These are phyloP conservation scores for Leptobrachium leishanense DNA, from an alignment of 2,113 vertebrate genomes.

Conservation along the genomic window DNA sequence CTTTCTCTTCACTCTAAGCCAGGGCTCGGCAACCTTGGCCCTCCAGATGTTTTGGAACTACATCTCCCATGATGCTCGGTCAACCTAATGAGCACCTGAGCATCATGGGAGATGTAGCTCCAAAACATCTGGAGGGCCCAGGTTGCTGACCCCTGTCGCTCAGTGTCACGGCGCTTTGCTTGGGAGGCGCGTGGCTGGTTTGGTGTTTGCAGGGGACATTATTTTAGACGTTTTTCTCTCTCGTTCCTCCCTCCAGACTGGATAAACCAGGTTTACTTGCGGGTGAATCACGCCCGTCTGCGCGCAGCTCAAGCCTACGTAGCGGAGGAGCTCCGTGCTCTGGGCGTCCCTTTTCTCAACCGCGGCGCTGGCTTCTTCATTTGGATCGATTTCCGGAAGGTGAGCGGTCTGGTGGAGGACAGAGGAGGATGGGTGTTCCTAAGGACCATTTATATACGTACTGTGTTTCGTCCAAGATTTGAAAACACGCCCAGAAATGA, in stretches of 20 bases:
- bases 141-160: neutral
- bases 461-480: no score
- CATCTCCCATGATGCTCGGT: no score
- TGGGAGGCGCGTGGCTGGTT: no score
- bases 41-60: no score
- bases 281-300: slow-evolving; percentile 77
- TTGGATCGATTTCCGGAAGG: slow-evolving; percentile 93
- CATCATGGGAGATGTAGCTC: no score
- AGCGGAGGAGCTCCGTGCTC: slow-evolving; percentile 73
- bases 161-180: neutral
- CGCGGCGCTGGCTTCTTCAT: slow-evolving; percentile 81
- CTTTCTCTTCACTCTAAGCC: neutral
- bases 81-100: no score
- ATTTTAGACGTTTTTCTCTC: neutral
- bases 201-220: no score
- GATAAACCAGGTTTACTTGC: slow-evolving; percentile 85
- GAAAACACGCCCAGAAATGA: no score
- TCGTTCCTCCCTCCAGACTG: slow-evolving; percentile 71
- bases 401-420: slow-evolving; percentile 53
- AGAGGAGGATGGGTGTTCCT: neutral
- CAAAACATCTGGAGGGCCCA: no score
- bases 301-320: slow-evolving; percentile 81
- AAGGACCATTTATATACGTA: no score
- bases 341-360: slow-evolving; percentile 83
- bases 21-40: neutral